A percentile compares a stretch with the other conserved stretches of the same genome.
Evolutionary conservation across 2,797 vertebrate genomes (phyloP).

Genomic region (Nasua narica): DNA sequence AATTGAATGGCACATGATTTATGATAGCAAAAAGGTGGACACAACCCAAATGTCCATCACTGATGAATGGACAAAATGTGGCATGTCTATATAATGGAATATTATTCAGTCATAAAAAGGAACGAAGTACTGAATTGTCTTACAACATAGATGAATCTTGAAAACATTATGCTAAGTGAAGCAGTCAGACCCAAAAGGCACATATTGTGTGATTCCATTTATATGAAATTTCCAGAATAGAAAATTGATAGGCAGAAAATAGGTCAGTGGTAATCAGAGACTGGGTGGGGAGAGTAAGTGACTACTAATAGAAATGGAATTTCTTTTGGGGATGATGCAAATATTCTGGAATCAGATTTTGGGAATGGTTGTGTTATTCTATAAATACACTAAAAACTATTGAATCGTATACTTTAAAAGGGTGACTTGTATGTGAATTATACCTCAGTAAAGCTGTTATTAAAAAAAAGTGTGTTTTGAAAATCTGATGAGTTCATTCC

Average conservation of each 20-base stretch:
- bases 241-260: neutral
- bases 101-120: neutral
- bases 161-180: neutral
- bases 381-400: neutral
- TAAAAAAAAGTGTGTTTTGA: neutral
- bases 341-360: neutral
- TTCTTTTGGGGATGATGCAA: neutral
- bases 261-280: neutral
- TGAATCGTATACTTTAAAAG: neutral
- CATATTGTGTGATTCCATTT: neutral
- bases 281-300: neutral
- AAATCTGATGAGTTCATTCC: neutral
- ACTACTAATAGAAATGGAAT: neutral
- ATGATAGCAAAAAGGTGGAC: neutral
- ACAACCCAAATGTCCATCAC: neutral
- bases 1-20: neutral
- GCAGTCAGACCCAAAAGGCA: neutral
- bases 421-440: neutral
- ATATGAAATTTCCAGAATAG: neutral
- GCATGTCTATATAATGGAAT: neutral
- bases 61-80: neutral
- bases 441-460: neutral
- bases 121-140: neutral
- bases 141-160: neutral
- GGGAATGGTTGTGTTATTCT: neutral